Evolutionary conservation across 2,797 vertebrate genomes (phyloP), one percentile per base, ranked within the genome.

Genomic region (Protonibea diacanthus): DNA sequence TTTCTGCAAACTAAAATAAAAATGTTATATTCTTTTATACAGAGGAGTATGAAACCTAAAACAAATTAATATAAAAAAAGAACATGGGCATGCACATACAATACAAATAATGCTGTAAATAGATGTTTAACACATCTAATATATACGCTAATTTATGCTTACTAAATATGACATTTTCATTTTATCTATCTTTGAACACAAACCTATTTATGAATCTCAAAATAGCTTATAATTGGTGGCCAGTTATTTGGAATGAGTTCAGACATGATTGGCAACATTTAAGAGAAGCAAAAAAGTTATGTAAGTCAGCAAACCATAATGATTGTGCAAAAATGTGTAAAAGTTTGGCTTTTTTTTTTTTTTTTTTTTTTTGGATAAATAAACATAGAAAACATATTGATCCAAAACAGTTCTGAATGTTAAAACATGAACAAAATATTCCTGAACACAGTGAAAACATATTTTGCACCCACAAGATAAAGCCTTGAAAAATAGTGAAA

Each of bases 201-300:
- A 68, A 60, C n/a, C 2, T 51, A 23, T 45, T 69, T 27, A 45
- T 48, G 6, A 52, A 49, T 52, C 6, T 62, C 4, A 6, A 38
- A 61, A 60, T 12, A 47, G 13, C 7, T 18, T 62, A 29, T 48
- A 42, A 51, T 66, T 64, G 2, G 2, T 14, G 14, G 14, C 17
- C 2, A 58, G 44, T 60, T 75, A 68, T 75, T 80, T 63, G 17
- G 45, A 83, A 60, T 67, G 56, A 76, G 82, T 47, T 71, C 18
- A 53, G 56, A 57, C 17, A 0, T 69, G 71, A 81, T 60, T 64
- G 66, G 49, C 53, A 29, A 3, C 58, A 12, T 7, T 76, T 53
- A 82, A 42, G 9, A 74, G 64, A 73, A 59, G 38, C 59, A 68
- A 29, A 29, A 29, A 29, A 29, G 27, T 29, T 29, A n/a, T n/a